A percentile compares a stretch with the other conserved stretches of the same genome.
phyloP scores from a whole-genome alignment of 2,888 invertebrate genomes.

The Philhelius pedissequus region DNA sequence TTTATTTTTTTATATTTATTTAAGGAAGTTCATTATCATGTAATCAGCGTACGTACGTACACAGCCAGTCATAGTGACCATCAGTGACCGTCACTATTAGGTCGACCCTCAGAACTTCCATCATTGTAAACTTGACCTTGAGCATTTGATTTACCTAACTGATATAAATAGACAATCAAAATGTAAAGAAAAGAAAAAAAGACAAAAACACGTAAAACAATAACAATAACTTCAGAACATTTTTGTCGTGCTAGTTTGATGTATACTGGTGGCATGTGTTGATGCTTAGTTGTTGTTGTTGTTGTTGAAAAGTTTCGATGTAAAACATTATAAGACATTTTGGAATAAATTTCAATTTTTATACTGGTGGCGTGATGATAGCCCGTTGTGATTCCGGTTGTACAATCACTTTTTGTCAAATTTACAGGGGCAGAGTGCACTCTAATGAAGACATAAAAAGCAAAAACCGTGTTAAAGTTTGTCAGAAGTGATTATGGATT shows the following conservation, averaged over 20 bases:
- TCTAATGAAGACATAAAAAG: constrained; percentile 9
- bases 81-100: constrained; percentile 26
- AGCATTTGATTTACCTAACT: background rate
- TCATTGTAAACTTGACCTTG: constrained; percentile 37
- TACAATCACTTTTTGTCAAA: background rate
- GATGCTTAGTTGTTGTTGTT: background rate
- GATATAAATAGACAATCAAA: background rate
- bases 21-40: constrained; percentile 47
- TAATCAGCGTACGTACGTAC: background rate
- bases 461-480: background rate
- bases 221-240: background rate
- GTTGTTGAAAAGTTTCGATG: background rate
- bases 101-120: constrained; percentile 47
- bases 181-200: background rate
- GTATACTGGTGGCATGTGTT: background rate
- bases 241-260: background rate
- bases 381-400: background rate
- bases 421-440: background rate
- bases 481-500: constrained; percentile 15
- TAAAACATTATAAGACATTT: background rate
- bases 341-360: background rate
- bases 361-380: background rate
- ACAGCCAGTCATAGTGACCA: background rate
- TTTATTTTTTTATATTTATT: constrained; percentile 3
- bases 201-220: background rate